Evolutionary conservation across 2,888 invertebrate genomes (phyloP).

Genomic region (Epinotia brunnichana): DNA sequence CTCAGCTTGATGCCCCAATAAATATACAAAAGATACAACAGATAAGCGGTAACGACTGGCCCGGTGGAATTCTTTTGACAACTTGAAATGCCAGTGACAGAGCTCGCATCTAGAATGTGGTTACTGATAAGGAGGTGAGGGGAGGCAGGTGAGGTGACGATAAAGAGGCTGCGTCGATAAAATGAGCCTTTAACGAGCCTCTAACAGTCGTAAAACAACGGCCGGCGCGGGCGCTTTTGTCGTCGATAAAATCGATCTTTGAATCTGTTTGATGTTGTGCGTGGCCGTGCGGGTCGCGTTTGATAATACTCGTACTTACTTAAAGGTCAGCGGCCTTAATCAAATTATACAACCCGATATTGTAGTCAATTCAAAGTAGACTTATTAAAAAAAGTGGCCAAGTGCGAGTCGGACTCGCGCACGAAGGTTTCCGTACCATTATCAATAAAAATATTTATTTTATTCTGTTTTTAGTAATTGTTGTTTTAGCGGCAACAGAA

Average conservation of each 20-base stretch:
- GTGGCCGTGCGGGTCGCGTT: not conserved
- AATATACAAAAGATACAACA: constrained; percentile 74
- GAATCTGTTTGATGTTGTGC: not conserved
- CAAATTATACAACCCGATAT: too few species aligned
- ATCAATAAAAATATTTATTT: too few species aligned
- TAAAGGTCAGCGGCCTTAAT: not conserved
- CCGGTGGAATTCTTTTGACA: constrained; percentile 62
- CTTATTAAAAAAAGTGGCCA: too few species aligned
- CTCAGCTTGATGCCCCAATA: constrained; percentile 69
- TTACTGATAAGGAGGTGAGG: constrained; percentile 63
- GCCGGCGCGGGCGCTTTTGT: constrained; percentile 15
- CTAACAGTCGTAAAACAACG: constrained; percentile 48
- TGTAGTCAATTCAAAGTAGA: too few species aligned
- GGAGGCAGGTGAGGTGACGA: constrained; percentile 58
- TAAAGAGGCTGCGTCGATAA: constrained; percentile 63
- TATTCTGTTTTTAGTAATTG: too few species aligned
- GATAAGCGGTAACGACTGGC: constrained; percentile 59
- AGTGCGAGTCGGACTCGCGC: too few species aligned
- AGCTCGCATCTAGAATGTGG: constrained; percentile 59
- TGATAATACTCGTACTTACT: too few species aligned
- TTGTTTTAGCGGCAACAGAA: too few species aligned
- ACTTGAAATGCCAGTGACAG: constrained; percentile 66
- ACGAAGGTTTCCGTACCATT: too few species aligned
- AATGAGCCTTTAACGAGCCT: constrained; percentile 52
- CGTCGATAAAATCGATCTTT: constrained; percentile 25